Base-by-base conservation (phyloP, 2,888 invertebrate genomes). In the Salpingus planirostris region DNA sequence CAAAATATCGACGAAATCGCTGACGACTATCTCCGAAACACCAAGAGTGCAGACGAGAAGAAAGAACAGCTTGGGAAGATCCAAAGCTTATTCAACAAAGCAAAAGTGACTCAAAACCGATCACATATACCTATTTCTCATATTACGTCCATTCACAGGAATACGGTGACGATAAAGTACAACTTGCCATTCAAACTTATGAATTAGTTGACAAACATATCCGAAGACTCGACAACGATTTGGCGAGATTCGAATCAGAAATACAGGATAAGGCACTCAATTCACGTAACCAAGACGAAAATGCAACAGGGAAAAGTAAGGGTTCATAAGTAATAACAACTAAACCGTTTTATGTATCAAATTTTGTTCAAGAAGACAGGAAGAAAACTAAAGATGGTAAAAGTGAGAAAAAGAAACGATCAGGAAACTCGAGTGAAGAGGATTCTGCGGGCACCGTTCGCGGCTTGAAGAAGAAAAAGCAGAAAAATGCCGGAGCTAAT, bases 131-230 rank as follows among this genome's bases (percentile, higher is more conserved):
- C n/a, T n/a, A n/a, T n/a, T n/a, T n/a, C n/a, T n/a, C n/a, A n/a
- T n/a, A n/a, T n/a, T n/a, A n/a, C n/a, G n/a, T n/a, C n/a, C n/a
- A 12, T 27, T 49, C 53, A 29, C 35, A 64, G 63, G 93, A 93
- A 59, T 92, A 89, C 60, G 92, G 92, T 2, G 96, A 96, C 59
- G 95, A 96, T 55, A 97, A 97, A 69, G 95, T 97, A 15, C 91
- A 93, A 60, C 70, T 97, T 38, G 95, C 97, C 2, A 92, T 95
- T 66, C 93, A 96, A 68, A 96, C 96, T 0, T 98, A 98, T 59
- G 97, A 98, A 69, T 69, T 96, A 65, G 93, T 96, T 21, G 96
- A 98, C 64, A 96, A 96, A 64, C 96, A 97, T 62, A 97, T 97
- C 46, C 73, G 96, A 51, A 78, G 92, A 49, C 70, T 97, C 54